phyloP scores from a whole-genome alignment of 2,113 vertebrate species.

The Miniopterus natalensis region DNA sequence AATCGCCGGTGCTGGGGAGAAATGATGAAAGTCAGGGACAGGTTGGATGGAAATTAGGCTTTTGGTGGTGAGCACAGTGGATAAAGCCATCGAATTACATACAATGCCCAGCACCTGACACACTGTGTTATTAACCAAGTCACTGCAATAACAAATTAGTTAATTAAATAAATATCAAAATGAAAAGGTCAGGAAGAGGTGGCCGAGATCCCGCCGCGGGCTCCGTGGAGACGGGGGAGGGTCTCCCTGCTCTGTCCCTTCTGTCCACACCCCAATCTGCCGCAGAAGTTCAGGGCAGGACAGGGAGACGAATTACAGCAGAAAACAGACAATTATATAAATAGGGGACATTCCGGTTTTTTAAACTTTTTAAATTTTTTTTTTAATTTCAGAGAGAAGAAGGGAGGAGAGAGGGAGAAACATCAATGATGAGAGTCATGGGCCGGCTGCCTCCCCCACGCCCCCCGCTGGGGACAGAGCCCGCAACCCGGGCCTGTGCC shows the following conservation, averaged over 20 bases:
- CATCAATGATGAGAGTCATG: too few relatives aligned
- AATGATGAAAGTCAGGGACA: neutral
- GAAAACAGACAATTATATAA: neutral
- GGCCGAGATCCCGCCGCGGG: neutral
- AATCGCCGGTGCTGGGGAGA: too few relatives aligned
- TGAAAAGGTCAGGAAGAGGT: neutral
- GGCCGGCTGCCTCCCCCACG: too few relatives aligned
- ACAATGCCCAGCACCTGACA: neutral
- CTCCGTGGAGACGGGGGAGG: neutral
- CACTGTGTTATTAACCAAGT: fast-evolving
- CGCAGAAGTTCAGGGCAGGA: fast-evolving
- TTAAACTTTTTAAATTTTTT: too few relatives aligned
- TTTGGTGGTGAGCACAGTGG: neutral
- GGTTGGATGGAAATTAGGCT: neutral
- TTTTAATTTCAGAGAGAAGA: too few relatives aligned
- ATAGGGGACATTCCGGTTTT: neutral
- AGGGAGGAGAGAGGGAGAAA: too few relatives aligned
- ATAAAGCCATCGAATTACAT: neutral
- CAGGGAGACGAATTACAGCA: neutral
- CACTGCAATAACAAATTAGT: neutral
- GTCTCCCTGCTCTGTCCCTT: neutral
- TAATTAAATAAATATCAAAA: neutral
- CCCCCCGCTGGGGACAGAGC: too few relatives aligned
- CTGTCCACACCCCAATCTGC: neutral
- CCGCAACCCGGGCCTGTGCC: too few relatives aligned